A percentile compares a stretch with the other conserved stretches of the same genome.
phyloP scores from a whole-genome alignment of 92 coral and sea anemone species.

The Parazoanthus darwini region DNA sequence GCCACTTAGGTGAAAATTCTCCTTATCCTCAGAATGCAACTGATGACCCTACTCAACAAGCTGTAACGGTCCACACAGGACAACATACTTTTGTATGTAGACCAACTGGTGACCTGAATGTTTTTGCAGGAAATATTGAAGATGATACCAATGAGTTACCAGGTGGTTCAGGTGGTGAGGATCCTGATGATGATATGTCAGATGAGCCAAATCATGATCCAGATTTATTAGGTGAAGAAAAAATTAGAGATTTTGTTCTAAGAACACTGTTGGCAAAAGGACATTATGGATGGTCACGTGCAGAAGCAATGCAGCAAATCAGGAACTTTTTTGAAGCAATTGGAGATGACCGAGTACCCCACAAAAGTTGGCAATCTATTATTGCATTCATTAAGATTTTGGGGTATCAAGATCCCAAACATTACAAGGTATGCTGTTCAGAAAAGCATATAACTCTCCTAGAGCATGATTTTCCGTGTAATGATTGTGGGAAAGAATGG shows the following conservation, averaged over 20 bases:
- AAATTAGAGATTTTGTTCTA: conserved; percentile 50
- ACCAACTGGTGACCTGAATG: not conserved
- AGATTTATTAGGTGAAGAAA: not conserved
- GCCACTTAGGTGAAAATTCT: too few species aligned
- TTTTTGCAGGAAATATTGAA: conserved; percentile 5
- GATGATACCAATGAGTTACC: not conserved
- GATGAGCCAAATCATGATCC: too few species aligned
- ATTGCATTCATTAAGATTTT: conserved; percentile 48
- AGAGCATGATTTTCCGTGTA: conserved; percentile 44
- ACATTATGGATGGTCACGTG: conserved; percentile 65
- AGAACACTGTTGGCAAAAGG: conserved; percentile 55
- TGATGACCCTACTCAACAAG: too few species aligned
- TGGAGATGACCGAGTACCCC: conserved; percentile 59
- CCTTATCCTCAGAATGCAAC: too few species aligned
- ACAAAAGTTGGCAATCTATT: conserved; percentile 54
- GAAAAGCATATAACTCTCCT: conserved; percentile 55
- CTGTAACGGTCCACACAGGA: not conserved
- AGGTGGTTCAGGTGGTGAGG: not conserved
- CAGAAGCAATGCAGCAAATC: conserved; percentile 56
- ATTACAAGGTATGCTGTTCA: not conserved
- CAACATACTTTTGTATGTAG: conserved; percentile 3
- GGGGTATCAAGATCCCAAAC: conserved; percentile 61
- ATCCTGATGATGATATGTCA: not conserved
- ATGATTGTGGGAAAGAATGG: conserved; percentile 59
- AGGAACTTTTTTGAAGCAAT: conserved; percentile 54